phyloP scores from a whole-genome alignment of 2,797 vertebrate species.

The Liparis tanakae region DNA sequence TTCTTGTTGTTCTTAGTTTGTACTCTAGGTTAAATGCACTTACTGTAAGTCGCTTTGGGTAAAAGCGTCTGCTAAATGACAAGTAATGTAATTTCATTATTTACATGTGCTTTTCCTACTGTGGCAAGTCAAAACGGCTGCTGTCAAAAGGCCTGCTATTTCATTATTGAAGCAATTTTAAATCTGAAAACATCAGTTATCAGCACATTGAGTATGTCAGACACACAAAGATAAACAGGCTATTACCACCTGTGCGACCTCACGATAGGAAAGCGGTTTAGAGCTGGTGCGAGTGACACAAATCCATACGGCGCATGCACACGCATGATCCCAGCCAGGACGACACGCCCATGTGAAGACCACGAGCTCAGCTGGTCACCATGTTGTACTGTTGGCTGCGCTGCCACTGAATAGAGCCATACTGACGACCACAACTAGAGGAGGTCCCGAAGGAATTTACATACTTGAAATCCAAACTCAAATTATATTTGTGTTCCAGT shows the following conservation, averaged over 20 bases:
- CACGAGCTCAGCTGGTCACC: not conserved
- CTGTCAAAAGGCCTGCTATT: not conserved
- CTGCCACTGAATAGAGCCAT: not conserved
- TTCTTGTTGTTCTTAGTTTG: too few species aligned
- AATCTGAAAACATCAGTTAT: not conserved
- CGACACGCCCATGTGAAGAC: not conserved
- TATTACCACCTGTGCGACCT: not conserved
- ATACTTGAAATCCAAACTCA: too few species aligned
- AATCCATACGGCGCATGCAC: not conserved
- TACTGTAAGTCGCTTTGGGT: too few species aligned
- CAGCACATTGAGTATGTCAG: not conserved
- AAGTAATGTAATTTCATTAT: too few species aligned
- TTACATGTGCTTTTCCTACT: not conserved
- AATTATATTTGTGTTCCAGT: not conserved
- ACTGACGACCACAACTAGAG: not conserved
- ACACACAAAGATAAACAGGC: not conserved
- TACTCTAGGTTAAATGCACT: too few species aligned
- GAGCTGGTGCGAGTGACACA: not conserved
- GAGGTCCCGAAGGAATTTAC: not conserved
- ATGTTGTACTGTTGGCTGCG: not conserved
- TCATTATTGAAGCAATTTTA: not conserved
- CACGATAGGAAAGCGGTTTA: not conserved
- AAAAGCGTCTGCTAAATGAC: too few species aligned
- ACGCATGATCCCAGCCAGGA: not conserved
- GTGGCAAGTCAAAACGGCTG: not conserved